A percentile compares a stretch with the other conserved stretches of the same genome.
Evolutionary conservation across 1,140 invertebrate species (phyloP).

Genomic region (Nylanderia fulva): DNA sequence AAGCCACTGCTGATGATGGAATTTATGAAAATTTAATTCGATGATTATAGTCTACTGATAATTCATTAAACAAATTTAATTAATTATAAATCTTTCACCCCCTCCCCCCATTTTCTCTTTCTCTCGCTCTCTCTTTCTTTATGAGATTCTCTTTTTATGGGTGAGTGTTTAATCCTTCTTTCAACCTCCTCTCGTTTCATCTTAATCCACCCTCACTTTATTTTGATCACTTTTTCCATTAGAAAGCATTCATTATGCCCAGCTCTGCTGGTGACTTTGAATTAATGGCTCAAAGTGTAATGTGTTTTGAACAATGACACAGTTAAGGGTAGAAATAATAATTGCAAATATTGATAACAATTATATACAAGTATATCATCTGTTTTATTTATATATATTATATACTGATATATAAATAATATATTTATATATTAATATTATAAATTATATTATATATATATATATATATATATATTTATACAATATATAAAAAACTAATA

Average conservation of each 20-base stretch:
- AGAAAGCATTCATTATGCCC: constrained; percentile 47
- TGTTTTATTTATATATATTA: neutral
- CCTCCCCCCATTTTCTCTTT: too few species aligned
- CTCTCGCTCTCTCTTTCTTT: too few species aligned
- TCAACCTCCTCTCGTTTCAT: neutral
- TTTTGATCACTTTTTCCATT: constrained; percentile 61
- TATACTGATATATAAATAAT: too few species aligned
- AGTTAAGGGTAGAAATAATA: constrained; percentile 2
- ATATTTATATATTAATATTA: too few species aligned
- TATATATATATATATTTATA: too few species aligned
- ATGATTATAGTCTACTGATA: neutral
- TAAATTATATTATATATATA: too few species aligned
- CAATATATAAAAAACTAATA: neutral
- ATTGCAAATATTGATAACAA: neutral
- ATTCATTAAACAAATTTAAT: constrained; percentile 42
- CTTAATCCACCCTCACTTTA: constrained; percentile 21
- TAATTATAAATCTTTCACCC: constrained; percentile 37
- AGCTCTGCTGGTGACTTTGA: constrained; percentile 39
- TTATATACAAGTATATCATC: neutral
- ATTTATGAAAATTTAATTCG: neutral
- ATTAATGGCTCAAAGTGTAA: constrained; percentile 29
- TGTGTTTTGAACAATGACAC: neutral
- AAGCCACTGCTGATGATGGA: neutral
- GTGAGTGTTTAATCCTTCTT: constrained; percentile 16
- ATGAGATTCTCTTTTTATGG: constrained; percentile 17